Evolutionary conservation across 1,140 invertebrate genomes (phyloP).

Genomic region (Polypedilum vanderplanki): DNA sequence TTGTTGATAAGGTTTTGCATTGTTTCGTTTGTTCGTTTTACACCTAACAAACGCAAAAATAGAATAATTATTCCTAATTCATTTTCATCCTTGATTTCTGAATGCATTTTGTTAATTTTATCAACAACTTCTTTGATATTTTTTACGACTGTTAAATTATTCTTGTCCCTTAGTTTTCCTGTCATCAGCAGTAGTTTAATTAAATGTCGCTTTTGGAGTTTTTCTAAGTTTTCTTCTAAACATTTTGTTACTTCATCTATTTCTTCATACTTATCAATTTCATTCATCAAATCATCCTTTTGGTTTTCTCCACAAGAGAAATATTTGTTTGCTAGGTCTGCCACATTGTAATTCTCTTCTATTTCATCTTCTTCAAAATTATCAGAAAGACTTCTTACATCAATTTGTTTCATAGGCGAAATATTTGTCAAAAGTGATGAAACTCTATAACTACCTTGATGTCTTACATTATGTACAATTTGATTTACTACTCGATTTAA

Average conservation of each 20-base stretch:
- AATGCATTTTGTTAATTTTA: neutral
- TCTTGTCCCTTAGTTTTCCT: neutral
- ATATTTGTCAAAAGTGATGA: neutral
- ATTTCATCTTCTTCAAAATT: neutral
- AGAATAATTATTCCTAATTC: conserved; percentile 38
- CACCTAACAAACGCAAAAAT: conserved; percentile 38
- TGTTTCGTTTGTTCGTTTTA: conserved; percentile 33
- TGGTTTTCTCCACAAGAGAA: neutral
- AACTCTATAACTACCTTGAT: neutral
- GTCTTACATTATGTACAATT: neutral
- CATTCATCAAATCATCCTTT: neutral
- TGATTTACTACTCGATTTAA: neutral
- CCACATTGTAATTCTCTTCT: neutral
- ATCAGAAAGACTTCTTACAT: neutral
- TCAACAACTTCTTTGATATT: neutral
- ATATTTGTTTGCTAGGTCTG: neutral
- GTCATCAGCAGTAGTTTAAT: neutral
- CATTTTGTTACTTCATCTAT: neutral
- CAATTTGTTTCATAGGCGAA: neutral
- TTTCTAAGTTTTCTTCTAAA: neutral
- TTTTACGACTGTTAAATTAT: neutral
- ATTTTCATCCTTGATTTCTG: conserved; percentile 32
- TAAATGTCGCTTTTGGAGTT: neutral
- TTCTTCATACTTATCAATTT: neutral
- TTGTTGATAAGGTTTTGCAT: conserved; percentile 33